These are phyloP conservation scores for Sinocyclocheilus maitianheensis DNA, from an alignment of 2,113 vertebrate genomes.

Conservation along the genomic window DNA sequence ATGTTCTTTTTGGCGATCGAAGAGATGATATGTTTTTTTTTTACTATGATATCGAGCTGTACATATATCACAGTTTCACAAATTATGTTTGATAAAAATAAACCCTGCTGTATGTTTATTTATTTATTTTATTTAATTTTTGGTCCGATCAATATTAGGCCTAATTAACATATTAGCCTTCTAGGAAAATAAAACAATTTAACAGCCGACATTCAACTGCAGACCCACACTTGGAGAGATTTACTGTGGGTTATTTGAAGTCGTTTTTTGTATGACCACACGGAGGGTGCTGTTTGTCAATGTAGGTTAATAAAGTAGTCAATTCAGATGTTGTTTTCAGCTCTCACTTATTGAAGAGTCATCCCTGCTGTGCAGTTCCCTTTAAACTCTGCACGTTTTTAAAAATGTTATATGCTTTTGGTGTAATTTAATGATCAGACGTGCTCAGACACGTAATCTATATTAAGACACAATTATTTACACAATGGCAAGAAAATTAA, in stretches of 20 bases:
- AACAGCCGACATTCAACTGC: background rate
- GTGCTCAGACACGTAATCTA: background rate
- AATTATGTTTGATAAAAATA: background rate
- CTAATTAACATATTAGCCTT: background rate
- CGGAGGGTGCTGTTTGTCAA: constrained; percentile 31
- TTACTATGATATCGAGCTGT: background rate
- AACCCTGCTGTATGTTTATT: background rate
- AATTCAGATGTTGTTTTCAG: background rate
- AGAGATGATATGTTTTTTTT: background rate
- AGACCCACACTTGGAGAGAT: background rate
- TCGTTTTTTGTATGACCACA: constrained; percentile 22
- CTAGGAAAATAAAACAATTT: background rate
- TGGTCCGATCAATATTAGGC: background rate
- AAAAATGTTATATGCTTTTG: background rate
- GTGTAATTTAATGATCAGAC: background rate
- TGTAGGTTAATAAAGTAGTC: background rate
- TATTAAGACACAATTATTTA: background rate
- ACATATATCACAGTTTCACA: background rate
- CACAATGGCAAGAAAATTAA: background rate
- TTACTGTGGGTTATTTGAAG: background rate
- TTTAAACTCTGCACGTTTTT: background rate
- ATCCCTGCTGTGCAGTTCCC: background rate
- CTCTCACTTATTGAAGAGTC: background rate
- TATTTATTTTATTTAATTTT: background rate
- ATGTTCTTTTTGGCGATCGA: background rate